Evolutionary conservation across 1,140 invertebrate species (phyloP).

Genomic region (Zeugodacus cucurbitae): DNA sequence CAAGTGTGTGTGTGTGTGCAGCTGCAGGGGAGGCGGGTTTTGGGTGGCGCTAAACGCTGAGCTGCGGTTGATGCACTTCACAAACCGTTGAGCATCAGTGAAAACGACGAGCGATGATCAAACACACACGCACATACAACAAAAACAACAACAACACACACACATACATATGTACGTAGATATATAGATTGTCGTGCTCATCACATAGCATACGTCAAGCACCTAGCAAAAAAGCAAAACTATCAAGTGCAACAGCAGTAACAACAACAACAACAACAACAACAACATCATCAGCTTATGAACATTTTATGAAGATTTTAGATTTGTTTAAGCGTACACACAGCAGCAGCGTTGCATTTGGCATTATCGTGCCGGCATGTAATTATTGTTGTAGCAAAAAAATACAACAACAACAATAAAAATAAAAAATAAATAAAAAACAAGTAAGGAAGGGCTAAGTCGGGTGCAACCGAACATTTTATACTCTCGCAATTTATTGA

Average conservation of each 20-base stretch:
- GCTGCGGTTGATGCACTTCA: constrained; percentile 61
- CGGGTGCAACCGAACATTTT: too few species aligned
- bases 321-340: background rate
- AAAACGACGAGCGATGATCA: constrained; percentile 7
- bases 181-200: background rate
- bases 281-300: background rate
- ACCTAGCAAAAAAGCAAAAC: constrained; percentile 30
- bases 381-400: constrained; percentile 20
- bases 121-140: background rate
- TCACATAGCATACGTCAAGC: constrained; percentile 26
- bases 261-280: background rate
- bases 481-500: too few species aligned
- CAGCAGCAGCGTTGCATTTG: background rate
- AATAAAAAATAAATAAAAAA: too few species aligned
- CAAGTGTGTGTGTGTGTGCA: background rate
- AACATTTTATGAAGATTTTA: background rate
- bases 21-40: background rate
- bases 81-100: constrained; percentile 41
- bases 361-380: constrained; percentile 21
- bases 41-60: background rate
- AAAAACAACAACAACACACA: background rate
- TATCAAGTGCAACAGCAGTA: constrained; percentile 24
- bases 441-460: too few species aligned
- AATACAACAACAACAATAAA: background rate
- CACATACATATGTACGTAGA: background rate